These are phyloP conservation scores for Lepidurus apus DNA, from an alignment of 1,140 invertebrate species.

Conservation along the genomic window DNA sequence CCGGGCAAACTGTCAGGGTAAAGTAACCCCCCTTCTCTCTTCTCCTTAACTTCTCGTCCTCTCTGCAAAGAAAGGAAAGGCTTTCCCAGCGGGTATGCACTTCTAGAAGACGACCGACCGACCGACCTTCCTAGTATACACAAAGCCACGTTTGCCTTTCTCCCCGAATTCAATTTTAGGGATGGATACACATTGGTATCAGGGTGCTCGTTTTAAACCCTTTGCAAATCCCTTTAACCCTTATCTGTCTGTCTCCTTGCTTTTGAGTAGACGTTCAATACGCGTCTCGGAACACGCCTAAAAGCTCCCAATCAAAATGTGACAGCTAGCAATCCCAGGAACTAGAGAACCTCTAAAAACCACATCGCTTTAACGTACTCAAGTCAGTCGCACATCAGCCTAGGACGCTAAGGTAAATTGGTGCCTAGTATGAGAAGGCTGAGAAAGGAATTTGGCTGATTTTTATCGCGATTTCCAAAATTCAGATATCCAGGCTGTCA, in stretches of 20 bases:
- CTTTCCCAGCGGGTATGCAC: not conserved
- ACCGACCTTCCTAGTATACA: not conserved
- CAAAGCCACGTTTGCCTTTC: not conserved
- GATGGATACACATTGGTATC: slow-evolving; percentile 9
- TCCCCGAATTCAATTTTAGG: not conserved
- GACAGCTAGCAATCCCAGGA: too few species aligned
- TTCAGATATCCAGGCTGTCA: too few species aligned
- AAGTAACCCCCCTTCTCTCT: not conserved
- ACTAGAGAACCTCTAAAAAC: too few species aligned
- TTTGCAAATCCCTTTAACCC: not conserved
- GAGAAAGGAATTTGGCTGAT: too few species aligned
- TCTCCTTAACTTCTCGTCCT: not conserved
- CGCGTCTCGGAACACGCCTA: too few species aligned
- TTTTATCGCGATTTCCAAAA: too few species aligned
- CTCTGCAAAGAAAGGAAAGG: not conserved
- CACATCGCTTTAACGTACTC: too few species aligned
- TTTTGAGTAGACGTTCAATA: not conserved
- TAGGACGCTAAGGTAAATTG: too few species aligned
- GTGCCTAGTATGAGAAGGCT: too few species aligned
- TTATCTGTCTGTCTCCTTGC: not conserved
- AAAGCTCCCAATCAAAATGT: too few species aligned
- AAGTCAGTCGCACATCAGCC: too few species aligned
- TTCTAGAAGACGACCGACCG: not conserved
- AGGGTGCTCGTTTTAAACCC: not conserved
- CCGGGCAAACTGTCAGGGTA: not conserved